Evolutionary conservation across 2,113 vertebrate genomes (phyloP).

Genomic region (Boulengeromyrus knoepffleri): DNA sequence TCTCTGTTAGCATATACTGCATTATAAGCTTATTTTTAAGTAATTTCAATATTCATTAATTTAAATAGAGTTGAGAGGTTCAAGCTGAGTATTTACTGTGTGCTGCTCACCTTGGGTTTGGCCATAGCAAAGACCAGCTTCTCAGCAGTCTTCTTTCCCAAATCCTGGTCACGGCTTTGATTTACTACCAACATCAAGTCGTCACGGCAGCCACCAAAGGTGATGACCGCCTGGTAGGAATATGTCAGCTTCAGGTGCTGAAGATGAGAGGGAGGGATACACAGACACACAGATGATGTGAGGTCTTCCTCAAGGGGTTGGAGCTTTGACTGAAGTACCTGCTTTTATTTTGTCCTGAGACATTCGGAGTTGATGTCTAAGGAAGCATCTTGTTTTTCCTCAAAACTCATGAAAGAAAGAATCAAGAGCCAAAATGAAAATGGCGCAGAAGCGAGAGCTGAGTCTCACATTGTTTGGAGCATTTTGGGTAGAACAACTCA

Average conservation of each 20-base stretch:
- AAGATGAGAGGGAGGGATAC: slow-evolving; percentile 16
- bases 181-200: slow-evolving; percentile 80
- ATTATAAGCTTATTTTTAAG: background rate
- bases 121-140: slow-evolving; percentile 76
- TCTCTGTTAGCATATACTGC: background rate
- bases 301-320: background rate
- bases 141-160: slow-evolving; percentile 67
- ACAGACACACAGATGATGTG: background rate
- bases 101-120: slow-evolving; percentile 66
- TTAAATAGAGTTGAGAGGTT: background rate
- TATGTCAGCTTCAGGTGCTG: slow-evolving; percentile 70
- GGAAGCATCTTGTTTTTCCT: background rate
- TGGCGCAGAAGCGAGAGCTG: slow-evolving; percentile 25
- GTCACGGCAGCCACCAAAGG: slow-evolving; percentile 77
- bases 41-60: background rate
- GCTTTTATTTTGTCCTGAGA: background rate
- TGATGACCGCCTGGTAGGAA: slow-evolving; percentile 71
- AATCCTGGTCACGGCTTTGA: slow-evolving; percentile 65
- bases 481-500: slow-evolving; percentile 29
- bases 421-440: slow-evolving; percentile 32
- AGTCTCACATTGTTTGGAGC: slow-evolving; percentile 27
- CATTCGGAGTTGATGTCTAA: background rate
- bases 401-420: background rate
- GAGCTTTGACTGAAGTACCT: background rate
- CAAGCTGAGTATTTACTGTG: background rate